Evolutionary conservation across 1,140 invertebrate genomes (phyloP).

Genomic region (Kradibia gibbosae): DNA sequence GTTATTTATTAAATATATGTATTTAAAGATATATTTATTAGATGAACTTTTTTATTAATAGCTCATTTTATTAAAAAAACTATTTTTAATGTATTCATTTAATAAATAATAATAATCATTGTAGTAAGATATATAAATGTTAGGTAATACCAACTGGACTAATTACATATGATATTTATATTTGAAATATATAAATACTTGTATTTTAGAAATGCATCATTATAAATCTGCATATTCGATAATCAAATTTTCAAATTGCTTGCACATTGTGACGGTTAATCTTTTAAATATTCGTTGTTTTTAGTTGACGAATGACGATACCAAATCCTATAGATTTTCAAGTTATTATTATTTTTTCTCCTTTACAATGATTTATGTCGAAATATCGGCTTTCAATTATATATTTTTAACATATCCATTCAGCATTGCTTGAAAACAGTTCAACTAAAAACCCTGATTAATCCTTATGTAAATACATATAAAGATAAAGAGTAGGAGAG

Average conservation of each 20-base stretch:
- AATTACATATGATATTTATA: too few relatives aligned
- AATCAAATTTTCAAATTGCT: background rate
- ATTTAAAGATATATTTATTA: too few relatives aligned
- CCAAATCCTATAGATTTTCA: background rate
- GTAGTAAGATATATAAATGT: too few relatives aligned
- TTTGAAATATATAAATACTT: too few relatives aligned
- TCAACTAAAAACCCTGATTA: background rate
- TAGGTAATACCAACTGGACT: too few relatives aligned
- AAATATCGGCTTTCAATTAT: background rate
- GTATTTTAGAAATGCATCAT: background rate
- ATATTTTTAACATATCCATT: background rate
- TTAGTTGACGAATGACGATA: background rate
- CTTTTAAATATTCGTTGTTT: background rate
- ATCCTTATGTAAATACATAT: background rate
- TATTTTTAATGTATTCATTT: too few relatives aligned
- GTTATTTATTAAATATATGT: too few relatives aligned
- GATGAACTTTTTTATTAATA: too few relatives aligned
- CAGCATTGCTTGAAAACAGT: background rate
- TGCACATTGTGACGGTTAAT: background rate
- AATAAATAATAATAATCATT: too few relatives aligned
- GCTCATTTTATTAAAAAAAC: too few relatives aligned
- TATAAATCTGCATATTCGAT: background rate
- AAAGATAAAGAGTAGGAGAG: background rate
- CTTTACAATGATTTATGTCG: background rate
- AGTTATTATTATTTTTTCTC: background rate